phyloP scores from a whole-genome alignment of 2,797 vertebrate species.

The Emys orbicularis region DNA sequence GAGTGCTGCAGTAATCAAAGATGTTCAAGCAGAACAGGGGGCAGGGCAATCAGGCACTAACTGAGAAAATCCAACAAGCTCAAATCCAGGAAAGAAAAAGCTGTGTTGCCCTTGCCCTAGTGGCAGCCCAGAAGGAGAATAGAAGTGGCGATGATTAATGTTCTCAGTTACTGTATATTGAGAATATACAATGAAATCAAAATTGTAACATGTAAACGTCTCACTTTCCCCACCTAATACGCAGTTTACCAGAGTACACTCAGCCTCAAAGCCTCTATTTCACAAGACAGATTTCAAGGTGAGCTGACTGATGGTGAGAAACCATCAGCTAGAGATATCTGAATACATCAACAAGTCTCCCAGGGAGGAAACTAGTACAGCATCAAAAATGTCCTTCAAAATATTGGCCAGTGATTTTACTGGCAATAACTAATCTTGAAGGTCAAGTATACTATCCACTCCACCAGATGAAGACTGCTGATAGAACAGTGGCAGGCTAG shows the following conservation, averaged over 20 bases:
- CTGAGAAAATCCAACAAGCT: not conserved
- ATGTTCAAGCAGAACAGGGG: not conserved
- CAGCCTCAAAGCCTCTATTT: too few species aligned
- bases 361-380: not conserved
- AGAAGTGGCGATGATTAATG: not conserved
- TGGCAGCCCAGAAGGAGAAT: not conserved
- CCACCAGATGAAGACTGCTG: not conserved
- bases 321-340: not conserved
- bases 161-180: too few species aligned
- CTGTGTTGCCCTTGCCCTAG: not conserved
- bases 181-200: not conserved
- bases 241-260: not conserved
- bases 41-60: not conserved
- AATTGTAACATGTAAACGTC: not conserved
- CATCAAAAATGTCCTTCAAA: not conserved
- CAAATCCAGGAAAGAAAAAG: not conserved
- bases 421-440: not conserved
- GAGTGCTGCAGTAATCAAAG: not conserved
- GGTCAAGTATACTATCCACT: not conserved
- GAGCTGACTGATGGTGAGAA: not conserved
- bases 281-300: not conserved
- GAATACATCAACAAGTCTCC: not conserved
- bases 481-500: not conserved
- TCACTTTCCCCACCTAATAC: not conserved
- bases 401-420: not conserved